These are phyloP conservation scores for Phylloscopus trochilus DNA, from an alignment of 2,113 vertebrate genomes.

Conservation along the genomic window DNA sequence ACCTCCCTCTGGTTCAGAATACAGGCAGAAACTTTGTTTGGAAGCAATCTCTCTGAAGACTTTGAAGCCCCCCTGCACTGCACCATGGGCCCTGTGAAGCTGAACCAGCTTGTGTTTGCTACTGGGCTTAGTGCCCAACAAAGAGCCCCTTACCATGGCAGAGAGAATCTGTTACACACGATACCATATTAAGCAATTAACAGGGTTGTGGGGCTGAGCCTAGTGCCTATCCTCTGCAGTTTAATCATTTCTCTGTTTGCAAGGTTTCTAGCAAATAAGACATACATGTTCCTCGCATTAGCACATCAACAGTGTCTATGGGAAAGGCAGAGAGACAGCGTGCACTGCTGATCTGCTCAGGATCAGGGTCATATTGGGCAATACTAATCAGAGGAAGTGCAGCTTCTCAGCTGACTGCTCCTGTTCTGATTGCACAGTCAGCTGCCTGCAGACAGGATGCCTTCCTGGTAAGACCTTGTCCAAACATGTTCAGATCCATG, in stretches of 20 bases:
- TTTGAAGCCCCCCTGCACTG: not conserved
- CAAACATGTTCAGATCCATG: not conserved
- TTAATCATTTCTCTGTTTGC: not conserved
- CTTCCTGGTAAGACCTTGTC: not conserved
- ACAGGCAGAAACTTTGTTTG: not conserved
- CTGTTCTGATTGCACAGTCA: not conserved
- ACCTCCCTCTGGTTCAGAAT: not conserved
- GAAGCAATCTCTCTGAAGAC: not conserved
- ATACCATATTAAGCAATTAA: not conserved
- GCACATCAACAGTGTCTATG: not conserved
- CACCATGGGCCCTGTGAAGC: not conserved
- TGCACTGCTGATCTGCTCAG: not conserved
- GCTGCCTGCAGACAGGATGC: not conserved
- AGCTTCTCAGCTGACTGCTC: not conserved
- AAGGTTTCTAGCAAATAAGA: not conserved
- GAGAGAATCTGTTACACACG: not conserved
- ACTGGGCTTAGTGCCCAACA: conserved; percentile 1
- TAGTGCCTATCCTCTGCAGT: not conserved
- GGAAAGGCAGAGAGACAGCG: not conserved
- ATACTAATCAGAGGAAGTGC: not conserved
- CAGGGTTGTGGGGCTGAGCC: not conserved
- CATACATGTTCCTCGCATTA: not conserved
- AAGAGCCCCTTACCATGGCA: not conserved
- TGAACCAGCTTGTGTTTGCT: conserved; percentile 16
- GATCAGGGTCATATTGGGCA: not conserved